These are phyloP conservation scores for Leptopilina syphax DNA, from an alignment of 2,888 invertebrate genomes.

Conservation along the genomic window DNA sequence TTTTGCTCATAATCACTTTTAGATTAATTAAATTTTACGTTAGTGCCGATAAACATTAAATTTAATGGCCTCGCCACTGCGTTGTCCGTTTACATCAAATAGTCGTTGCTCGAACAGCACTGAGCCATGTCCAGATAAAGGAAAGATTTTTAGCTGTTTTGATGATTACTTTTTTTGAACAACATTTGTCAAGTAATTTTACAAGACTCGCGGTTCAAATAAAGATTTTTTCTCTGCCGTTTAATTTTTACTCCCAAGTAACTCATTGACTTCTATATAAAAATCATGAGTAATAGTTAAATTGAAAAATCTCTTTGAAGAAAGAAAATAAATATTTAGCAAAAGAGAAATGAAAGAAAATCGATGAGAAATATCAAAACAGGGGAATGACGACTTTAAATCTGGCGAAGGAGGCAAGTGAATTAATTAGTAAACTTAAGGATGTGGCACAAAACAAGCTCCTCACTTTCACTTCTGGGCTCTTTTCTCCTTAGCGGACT, in stretches of 20 bases:
- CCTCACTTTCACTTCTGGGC: slow-evolving; percentile 46
- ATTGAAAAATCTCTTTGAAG: no score
- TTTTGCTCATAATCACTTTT: slow-evolving; percentile 76
- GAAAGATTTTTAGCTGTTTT: slow-evolving; percentile 11
- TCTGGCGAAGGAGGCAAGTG: slow-evolving; percentile 45
- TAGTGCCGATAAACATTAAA: slow-evolving; percentile 75
- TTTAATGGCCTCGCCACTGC: slow-evolving; percentile 70
- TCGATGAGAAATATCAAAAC: slow-evolving; percentile 42
- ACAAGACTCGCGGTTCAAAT: background rate
- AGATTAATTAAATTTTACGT: slow-evolving; percentile 77
- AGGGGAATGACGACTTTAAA: slow-evolving; percentile 39
- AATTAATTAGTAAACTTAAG: slow-evolving; percentile 74
- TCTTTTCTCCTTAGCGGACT: slow-evolving; percentile 72
- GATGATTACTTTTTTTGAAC: background rate
- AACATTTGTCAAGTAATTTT: no score
- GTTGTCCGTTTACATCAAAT: slow-evolving; percentile 52
- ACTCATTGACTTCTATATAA: no score
- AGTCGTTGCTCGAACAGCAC: slow-evolving; percentile 47
- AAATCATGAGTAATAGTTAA: no score
- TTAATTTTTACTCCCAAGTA: no score
- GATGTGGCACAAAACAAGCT: slow-evolving; percentile 60
- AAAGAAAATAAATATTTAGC: no score
- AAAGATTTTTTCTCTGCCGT: background rate
- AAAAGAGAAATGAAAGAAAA: background rate
- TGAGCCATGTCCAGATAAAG: slow-evolving; percentile 19